These are phyloP conservation scores for Ramphastos sulfuratus DNA, from an alignment of 2,113 vertebrate genomes.

Conservation along the genomic window DNA sequence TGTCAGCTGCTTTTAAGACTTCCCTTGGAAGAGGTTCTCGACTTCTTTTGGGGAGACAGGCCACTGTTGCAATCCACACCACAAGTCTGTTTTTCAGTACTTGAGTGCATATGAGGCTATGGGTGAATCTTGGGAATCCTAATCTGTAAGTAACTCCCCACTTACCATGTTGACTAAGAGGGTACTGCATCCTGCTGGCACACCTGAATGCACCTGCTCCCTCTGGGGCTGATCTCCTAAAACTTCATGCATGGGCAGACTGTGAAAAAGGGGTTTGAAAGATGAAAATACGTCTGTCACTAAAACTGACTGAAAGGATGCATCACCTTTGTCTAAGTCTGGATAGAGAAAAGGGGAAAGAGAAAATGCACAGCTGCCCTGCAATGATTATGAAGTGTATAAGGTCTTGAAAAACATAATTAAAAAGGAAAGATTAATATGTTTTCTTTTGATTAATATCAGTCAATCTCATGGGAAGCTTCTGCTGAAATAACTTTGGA, in stretches of 20 bases:
- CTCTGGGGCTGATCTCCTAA: background rate
- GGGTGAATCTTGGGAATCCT: background rate
- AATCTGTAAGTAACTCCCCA: background rate
- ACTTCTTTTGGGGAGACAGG: background rate
- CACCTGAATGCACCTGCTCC: background rate
- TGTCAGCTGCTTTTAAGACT: background rate
- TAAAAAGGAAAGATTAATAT: background rate
- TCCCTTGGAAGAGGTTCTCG: background rate
- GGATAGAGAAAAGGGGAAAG: background rate
- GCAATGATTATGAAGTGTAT: background rate
- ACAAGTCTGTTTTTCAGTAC: conserved; percentile 8
- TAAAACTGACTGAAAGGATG: background rate
- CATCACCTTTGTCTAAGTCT: background rate
- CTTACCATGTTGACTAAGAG: background rate
- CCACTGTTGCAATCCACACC: background rate
- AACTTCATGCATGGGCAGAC: background rate
- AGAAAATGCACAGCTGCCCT: background rate
- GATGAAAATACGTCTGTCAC: background rate
- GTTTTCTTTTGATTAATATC: background rate
- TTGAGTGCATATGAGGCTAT: conserved; percentile 1
- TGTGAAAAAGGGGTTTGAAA: background rate
- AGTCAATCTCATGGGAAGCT: background rate
- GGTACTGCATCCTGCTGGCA: background rate
- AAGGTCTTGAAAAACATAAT: background rate
- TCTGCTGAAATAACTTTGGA: background rate